Percentiles rank a stretch among this genome's conserved stretches.
Evolutionary conservation across 2,797 vertebrate genomes (phyloP).

Genomic region (Brachyalestes nurse): DNA sequence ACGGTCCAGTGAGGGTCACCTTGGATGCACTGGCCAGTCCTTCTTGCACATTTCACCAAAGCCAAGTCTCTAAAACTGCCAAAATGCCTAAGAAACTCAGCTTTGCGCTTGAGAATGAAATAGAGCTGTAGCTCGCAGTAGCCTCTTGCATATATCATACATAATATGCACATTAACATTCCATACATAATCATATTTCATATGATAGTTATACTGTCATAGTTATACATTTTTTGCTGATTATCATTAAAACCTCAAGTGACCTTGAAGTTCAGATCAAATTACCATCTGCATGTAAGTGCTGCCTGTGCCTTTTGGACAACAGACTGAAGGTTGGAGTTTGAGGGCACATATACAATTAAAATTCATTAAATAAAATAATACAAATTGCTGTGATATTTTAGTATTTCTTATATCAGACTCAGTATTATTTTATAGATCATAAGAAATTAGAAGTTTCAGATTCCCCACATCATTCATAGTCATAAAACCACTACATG

Average conservation of each 20-base stretch:
- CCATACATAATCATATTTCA: not conserved
- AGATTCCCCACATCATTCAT: too few relatives aligned
- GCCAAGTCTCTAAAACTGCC: not conserved
- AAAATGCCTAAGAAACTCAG: slow-evolving; percentile 42
- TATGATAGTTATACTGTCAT: too few relatives aligned
- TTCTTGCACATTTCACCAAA: not conserved
- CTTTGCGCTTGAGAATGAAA: slow-evolving; percentile 38
- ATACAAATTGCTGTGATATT: not conserved
- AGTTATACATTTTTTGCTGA: not conserved
- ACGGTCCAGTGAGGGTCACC: not conserved
- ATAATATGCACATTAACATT: not conserved
- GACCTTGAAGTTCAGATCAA: not conserved
- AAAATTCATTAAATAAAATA: not conserved
- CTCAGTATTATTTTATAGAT: not conserved
- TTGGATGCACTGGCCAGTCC: not conserved
- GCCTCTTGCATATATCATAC: too few relatives aligned
- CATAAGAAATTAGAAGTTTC: too few relatives aligned
- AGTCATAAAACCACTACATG: too few relatives aligned
- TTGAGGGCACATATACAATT: not conserved
- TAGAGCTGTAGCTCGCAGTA: not conserved
- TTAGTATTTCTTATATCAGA: not conserved
- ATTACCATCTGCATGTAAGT: not conserved
- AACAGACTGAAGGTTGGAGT: not conserved
- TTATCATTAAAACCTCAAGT: not conserved
- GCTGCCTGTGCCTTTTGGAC: not conserved